A percentile compares a stretch with the other conserved stretches of the same genome.
Conservation (phyloP, 2,113 vertebrate genomes). For the Neodon shergylaensis region DNA sequence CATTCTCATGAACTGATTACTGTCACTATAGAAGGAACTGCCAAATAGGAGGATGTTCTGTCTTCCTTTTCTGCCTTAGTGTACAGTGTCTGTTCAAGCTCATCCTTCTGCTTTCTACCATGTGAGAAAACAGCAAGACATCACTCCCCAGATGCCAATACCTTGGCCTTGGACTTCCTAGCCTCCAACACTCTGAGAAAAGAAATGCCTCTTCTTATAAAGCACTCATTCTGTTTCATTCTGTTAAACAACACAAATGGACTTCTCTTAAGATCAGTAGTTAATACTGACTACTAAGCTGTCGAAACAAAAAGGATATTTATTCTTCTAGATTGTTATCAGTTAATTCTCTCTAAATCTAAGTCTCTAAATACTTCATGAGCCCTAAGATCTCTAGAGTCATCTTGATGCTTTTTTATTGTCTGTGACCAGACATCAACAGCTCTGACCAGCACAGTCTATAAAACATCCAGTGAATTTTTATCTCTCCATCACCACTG, state of each 20-base stretch:
- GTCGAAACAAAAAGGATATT: slow-evolving; percentile 11
- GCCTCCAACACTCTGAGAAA: neutral
- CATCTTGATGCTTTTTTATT: neutral
- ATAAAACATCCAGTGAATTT: neutral
- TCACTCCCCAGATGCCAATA: neutral
- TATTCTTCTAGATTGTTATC: neutral
- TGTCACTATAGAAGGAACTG: neutral
- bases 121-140: neutral
- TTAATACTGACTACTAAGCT: neutral
- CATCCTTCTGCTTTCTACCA: neutral
- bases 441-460: neutral
- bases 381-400: neutral
- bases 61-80: neutral
- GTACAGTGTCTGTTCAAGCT: neutral
- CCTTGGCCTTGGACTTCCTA: neutral
- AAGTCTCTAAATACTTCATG: neutral
- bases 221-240: neutral
- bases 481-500: neutral
- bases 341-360: neutral
- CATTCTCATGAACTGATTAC: neutral
- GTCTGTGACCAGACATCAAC: neutral
- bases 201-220: neutral
- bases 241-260: neutral
- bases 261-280: neutral
- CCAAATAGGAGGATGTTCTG: too few species aligned